Conservation (phyloP, 1,140 invertebrate genomes). For the Scaptodrosophila lebanonensis region DNA sequence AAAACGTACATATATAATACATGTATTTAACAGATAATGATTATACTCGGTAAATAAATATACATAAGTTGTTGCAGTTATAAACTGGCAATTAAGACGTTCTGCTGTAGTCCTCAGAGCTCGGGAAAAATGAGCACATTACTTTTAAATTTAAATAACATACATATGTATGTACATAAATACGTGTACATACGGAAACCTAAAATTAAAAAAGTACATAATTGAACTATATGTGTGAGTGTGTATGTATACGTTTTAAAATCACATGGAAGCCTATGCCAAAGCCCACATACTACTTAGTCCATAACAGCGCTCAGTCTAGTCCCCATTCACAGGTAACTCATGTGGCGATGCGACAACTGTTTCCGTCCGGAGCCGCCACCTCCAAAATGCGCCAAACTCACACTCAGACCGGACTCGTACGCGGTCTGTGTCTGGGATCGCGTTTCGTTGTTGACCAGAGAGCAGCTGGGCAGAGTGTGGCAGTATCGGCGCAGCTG, state of each 20-base stretch:
- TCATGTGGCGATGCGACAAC: conserved; percentile 57
- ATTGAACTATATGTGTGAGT: too few relatives aligned
- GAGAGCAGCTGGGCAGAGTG: conserved; percentile 59
- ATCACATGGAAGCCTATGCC: conserved; percentile 12
- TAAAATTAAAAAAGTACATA: too few relatives aligned
- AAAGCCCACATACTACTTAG: neutral
- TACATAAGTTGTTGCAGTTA: too few relatives aligned
- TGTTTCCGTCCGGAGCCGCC: conserved; percentile 53
- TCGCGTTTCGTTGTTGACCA: conserved; percentile 62
- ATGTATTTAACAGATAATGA: too few relatives aligned
- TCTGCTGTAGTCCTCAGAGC: too few relatives aligned
- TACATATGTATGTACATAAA: too few relatives aligned
- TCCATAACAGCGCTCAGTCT: conserved; percentile 13
- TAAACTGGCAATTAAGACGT: too few relatives aligned
- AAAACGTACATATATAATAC: too few relatives aligned
- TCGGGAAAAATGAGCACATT: too few relatives aligned
- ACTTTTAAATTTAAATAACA: too few relatives aligned
- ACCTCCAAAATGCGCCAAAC: conserved; percentile 49
- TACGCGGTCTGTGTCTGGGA: conserved; percentile 65
- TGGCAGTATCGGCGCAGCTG: conserved; percentile 77
- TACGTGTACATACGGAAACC: too few relatives aligned
- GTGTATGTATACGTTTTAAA: conserved; percentile 6
- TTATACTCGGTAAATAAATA: too few relatives aligned
- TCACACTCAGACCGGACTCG: conserved; percentile 68
- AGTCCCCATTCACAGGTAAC: conserved; percentile 40